Evolutionary conservation across 2,797 vertebrate species (phyloP).

Genomic region (Danio jaintianensis): DNA sequence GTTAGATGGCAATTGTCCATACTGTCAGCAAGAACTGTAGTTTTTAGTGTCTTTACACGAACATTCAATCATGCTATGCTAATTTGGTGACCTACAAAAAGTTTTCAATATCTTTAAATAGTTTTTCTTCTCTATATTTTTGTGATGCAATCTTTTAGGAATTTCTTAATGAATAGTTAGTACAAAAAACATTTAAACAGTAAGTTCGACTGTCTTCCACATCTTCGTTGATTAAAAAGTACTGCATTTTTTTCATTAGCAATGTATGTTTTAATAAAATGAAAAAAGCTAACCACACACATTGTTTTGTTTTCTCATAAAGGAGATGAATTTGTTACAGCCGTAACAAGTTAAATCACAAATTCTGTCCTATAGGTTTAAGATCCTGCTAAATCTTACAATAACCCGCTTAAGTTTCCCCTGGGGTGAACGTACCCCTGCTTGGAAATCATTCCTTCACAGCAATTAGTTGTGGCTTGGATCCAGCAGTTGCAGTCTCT

Average conservation of each 20-base stretch:
- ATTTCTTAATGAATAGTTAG: no score
- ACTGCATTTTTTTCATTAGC: background rate
- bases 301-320: background rate
- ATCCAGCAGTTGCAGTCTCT: slow-evolving; percentile 11
- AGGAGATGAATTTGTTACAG: background rate
- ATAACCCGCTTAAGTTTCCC: slow-evolving; percentile 2
- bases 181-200: background rate
- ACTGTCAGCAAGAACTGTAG: no score
- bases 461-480: slow-evolving; percentile 21
- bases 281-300: background rate
- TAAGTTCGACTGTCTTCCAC: background rate
- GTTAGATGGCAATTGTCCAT: no score
- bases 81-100: background rate
- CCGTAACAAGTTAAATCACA: background rate
- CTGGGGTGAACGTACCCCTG: background rate
- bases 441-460: slow-evolving; percentile 19
- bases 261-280: background rate
- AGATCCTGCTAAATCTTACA: background rate
- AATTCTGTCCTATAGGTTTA: background rate
- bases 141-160: background rate
- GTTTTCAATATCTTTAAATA: no score
- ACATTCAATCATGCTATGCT: no score
- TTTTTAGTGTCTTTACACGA: no score
- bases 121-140: background rate
- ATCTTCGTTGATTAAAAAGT: background rate